Base-by-base conservation (phyloP, 2,113 vertebrate species). In the Paralichthys olivaceus region DNA sequence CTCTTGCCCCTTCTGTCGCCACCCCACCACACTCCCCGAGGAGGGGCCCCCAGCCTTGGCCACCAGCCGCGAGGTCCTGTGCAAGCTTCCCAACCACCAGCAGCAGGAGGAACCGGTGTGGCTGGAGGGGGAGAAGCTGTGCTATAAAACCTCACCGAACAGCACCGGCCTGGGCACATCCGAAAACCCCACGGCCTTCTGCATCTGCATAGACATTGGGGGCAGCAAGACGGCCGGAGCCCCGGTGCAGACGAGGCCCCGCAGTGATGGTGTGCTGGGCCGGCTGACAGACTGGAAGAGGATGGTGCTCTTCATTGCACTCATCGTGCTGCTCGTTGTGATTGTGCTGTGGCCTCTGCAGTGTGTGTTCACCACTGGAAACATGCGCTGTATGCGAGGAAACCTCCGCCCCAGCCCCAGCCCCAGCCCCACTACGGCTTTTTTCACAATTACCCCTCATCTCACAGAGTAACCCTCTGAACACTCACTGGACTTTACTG, bases 271-370 rank as follows among this genome's bases (percentile, higher is more conserved):
- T 4, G 67, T 93, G 12, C 88, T 95, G 3, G 88, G 89, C 0
- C 76, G 95, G 6, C 89, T 96, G 0, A 73, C 91, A 0, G 95
- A 97, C 84, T 98, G 97, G 96, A 96, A 95, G 51, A 94, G 96
- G 13, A 51, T 96, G 26, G 1, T 94, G 0, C 92, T 99, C n/a
- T 93, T 98, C 56, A 47, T 94, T 0, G 62, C 93, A 0, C 65
- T 98, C 26, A 84, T 97, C 77, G 70, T 96, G 20, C 85, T 96
- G 76, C 91, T 99, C 0, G 86, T 96, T 59, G 94, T 95, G 2
- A 85, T 98, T 8, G 93, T 97, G 26, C 80, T 99, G 28, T 99
- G 97, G 97, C 98, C 97, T 0, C 91, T 98, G 68, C 96, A 97
- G 88, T 98, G 97, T 0, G 94, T 95, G 0, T 89, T 99, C 58